Percentiles rank a stretch among this genome's conserved stretches.
Conservation (phyloP, 2,113 vertebrate species). For the Cavia aperea region DNA sequence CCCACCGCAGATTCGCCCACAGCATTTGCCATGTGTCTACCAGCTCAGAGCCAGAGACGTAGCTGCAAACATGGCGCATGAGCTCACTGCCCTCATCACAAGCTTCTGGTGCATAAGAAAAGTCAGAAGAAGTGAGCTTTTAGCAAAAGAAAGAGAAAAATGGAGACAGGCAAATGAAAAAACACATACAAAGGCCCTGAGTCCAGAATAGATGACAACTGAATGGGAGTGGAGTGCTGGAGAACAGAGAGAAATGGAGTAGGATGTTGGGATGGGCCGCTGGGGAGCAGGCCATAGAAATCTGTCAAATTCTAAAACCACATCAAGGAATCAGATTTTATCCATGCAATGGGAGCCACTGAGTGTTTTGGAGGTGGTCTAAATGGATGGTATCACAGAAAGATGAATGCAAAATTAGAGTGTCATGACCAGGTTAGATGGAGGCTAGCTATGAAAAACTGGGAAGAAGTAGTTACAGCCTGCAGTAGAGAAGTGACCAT, state of each 20-base stretch:
- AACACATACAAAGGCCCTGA: background rate
- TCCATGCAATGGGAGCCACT: background rate
- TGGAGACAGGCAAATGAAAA: background rate
- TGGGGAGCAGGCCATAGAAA: background rate
- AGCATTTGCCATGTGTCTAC: background rate
- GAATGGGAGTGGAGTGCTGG: background rate
- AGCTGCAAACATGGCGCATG: background rate
- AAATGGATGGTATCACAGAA: background rate
- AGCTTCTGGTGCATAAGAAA: background rate
- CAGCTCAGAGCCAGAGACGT: fast-evolving
- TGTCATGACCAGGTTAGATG: background rate
- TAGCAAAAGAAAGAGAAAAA: background rate
- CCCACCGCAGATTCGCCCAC: background rate
- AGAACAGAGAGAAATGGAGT: background rate
- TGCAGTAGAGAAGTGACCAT: background rate
- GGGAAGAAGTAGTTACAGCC: background rate
- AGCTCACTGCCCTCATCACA: background rate
- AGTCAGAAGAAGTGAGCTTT: background rate
- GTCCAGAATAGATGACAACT: background rate
- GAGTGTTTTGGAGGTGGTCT: background rate
- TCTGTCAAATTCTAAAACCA: background rate
- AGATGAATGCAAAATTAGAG: background rate
- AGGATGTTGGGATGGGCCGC: fast-evolving
- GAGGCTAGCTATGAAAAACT: background rate
- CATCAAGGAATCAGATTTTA: background rate